Evolutionary conservation across 1,140 invertebrate genomes (phyloP), one percentile per base, ranked within the genome.

Genomic region (Ips typographus): DNA sequence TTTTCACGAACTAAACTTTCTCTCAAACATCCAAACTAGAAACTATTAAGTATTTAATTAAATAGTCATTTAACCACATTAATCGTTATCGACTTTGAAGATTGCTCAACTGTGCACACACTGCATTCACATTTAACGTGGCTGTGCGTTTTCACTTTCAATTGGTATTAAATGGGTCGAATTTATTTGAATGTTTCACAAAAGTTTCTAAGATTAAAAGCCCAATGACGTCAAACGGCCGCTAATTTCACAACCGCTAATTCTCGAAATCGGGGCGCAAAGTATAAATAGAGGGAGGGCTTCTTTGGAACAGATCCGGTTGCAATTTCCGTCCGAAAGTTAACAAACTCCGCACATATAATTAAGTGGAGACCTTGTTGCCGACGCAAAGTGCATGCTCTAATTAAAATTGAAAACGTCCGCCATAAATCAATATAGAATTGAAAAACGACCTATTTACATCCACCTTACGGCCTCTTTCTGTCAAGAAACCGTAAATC

Each of bases 221-320:
- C 44, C 44, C 44, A 37, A 36, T 55, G 52, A 55, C 52, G 52
- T 55, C 52, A 55, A 55, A 55, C 52, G 2, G 52, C 52, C 44
- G 22, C 22, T 22, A 49, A 49, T 49, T 49, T 49, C 44, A 49
- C 44, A 49, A 49, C 44, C 44, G 22, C 22, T 22, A 49, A 49
- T 49, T 49, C 44, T 22, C 44, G 44, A 49, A 49, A 49, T 49
- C 22, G 44, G 44, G 44, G 22, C 44, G 22, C 22, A 49, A 49
- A 49, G 6, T 49, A 22, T 49, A 22, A 22, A 22, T 22, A 22
- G 22, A 22, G 22, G 22, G 22, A 22, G 22, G 22, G 22, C 22
- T 22, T 22, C 22, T 22, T 22, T 22, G 22, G 22, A 22, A 22
- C 22, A 22, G 22, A 22, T 22, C 22, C 22, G 22, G 22, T 22